Evolutionary conservation across 2,888 invertebrate species (phyloP), one percentile per base, ranked within the genome.

Genomic region (Trichopoda pennipes): DNA sequence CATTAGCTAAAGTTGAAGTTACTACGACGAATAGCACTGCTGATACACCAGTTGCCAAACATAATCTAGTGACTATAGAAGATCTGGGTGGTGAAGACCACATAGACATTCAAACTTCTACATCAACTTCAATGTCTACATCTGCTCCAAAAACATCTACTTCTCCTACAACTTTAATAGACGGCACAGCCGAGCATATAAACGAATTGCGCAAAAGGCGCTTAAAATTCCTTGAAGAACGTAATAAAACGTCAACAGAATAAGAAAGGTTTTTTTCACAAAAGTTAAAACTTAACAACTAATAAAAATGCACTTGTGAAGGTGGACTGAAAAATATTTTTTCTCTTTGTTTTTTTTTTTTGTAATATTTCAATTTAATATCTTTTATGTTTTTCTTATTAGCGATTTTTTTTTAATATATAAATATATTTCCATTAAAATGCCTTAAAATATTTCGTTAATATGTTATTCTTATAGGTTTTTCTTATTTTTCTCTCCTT

Each of bases 141-240:
- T 44, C 56, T 42, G 55, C 19, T 21, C 1, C 32, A 19, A 53
- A 60, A 17, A 42, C 68, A 47, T 44, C 64, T 19, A 42, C 38
- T 55, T 23, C 63, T 38, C 32, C 81, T 4, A 28, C 73, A 53
- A 49, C 68, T 19, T 23, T 63, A 58, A 56, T 77, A 63, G 84
- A 85, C 47, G 76, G 66, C 38, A 80, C 82, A 49, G 44, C 74
- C 53, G 86, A 81, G 38, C 86, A 86, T 38, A 78, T 94, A 44
- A 94, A 93, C 87, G 95, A 96, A 89, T 92, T 96, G 75, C 93
- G 96, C 90, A 94, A 94, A 92, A 93, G 95, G 89, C 93, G 96
- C 91, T 92, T 96, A 91, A 95, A 95, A 92, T 96, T 95, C 84
- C 85, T 90, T 16, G 87, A 90, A 68, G 89, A 88, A 76, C 88